phyloP scores from a whole-genome alignment of 2,113 vertebrate genomes.

The Odobenus rosmarus region DNA sequence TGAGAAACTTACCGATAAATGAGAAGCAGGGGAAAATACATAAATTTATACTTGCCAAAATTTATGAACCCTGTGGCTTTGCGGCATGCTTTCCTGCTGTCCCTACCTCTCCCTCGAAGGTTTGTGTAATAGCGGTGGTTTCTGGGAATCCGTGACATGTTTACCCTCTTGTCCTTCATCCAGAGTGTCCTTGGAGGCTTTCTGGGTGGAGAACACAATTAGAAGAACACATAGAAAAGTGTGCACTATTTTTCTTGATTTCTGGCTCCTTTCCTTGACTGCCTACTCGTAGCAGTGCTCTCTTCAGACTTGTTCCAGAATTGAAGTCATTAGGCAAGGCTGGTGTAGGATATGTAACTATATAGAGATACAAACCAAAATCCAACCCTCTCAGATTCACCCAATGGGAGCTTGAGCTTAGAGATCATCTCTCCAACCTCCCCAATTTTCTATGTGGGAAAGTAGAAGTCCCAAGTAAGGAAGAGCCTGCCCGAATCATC shows the following conservation, averaged over 20 bases:
- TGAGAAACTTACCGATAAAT: background rate
- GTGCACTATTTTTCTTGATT: background rate
- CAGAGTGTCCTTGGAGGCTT: background rate
- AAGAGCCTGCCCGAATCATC: background rate
- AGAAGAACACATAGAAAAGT: background rate
- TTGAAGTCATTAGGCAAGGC: background rate
- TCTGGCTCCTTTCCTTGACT: background rate
- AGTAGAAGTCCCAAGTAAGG: background rate
- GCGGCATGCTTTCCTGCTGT: constrained; percentile 1
- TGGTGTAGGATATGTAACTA: background rate
- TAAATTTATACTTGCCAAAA: background rate
- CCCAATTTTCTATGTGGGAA: background rate
- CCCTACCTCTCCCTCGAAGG: background rate
- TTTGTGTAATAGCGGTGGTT: background rate
- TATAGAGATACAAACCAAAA: background rate
- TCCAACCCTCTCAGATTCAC: background rate
- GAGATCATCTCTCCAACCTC: background rate
- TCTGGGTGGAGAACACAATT: background rate
- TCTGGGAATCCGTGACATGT: background rate
- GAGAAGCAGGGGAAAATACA: background rate
- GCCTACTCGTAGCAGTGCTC: background rate
- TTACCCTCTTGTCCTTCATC: constrained; percentile 18
- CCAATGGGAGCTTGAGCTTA: constrained; percentile 15
- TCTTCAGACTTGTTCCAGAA: background rate
- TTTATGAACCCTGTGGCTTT: background rate